phyloP scores from a whole-genome alignment of 2,113 vertebrate species.

The Ploceus nigricollis region DNA sequence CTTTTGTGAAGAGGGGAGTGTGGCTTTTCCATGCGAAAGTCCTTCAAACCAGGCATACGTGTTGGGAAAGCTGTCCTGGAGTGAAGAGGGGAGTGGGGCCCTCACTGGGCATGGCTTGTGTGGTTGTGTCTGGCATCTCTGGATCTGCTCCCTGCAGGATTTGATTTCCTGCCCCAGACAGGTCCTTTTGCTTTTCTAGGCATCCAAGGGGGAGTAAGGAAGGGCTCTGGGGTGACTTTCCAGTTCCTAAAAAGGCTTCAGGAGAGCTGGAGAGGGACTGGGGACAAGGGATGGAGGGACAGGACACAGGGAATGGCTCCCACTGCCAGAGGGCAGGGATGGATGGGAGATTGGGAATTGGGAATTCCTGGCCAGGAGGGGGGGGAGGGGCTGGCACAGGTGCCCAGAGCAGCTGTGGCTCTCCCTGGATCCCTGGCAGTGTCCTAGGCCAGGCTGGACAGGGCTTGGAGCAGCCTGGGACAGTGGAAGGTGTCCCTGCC shows the following conservation, averaged over 20 bases:
- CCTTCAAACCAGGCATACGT: not conserved
- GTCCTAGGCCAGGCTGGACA: fast-evolving
- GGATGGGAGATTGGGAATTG: not conserved
- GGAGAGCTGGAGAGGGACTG: not conserved
- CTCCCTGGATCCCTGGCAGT: not conserved
- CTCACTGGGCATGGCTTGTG: not conserved
- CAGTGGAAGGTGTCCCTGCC: not conserved
- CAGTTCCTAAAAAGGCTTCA: not conserved
- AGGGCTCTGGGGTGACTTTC: not conserved
- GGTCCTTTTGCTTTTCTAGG: too few species aligned
- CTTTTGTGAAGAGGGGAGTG: not conserved
- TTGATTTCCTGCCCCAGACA: not conserved
- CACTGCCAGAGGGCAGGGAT: not conserved
- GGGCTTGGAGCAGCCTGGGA: not conserved
- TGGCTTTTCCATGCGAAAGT: not conserved
- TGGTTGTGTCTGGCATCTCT: not conserved
- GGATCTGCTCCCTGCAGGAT: not conserved
- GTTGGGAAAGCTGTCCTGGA: not conserved
- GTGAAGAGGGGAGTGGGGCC: not conserved
- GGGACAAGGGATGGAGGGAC: not conserved
- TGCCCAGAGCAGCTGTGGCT: not conserved
- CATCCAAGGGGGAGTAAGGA: too few species aligned
- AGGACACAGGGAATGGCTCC: not conserved
- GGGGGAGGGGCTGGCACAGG: not conserved
- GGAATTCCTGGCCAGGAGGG: not conserved